These are phyloP conservation scores for Semnopithecus entellus DNA, from an alignment of 2,113 vertebrate species.

Conservation along the genomic window DNA sequence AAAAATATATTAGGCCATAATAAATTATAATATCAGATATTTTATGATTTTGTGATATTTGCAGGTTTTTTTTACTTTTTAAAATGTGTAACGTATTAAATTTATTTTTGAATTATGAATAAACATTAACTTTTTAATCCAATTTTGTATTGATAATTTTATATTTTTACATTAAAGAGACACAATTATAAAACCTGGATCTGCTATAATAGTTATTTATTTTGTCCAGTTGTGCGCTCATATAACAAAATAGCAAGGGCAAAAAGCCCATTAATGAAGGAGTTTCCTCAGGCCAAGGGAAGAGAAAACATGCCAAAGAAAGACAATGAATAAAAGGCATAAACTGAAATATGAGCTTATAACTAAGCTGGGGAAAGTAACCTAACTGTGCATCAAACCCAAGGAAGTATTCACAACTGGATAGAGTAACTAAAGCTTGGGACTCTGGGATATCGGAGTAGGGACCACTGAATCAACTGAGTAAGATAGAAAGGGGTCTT, in stretches of 20 bases:
- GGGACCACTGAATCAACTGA: not conserved
- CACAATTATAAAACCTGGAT: not conserved
- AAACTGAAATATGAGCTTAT: not conserved
- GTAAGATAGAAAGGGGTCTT: not conserved
- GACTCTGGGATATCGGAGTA: not conserved
- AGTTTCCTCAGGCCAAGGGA: not conserved
- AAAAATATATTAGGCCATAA: not conserved
- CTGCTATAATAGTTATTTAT: not conserved
- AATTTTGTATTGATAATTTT: constrained; percentile 6
- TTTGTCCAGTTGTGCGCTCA: not conserved
- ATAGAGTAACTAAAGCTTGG: not conserved
- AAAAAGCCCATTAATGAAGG: not conserved
- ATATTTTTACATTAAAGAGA: not conserved
- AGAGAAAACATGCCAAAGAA: not conserved
- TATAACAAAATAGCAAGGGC: not conserved
- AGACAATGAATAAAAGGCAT: not conserved
- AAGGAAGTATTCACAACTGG: not conserved
- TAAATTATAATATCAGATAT: not conserved
- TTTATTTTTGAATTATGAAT: not conserved
- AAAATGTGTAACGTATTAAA: not conserved
- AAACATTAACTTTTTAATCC: not conserved
- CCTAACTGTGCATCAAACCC: not conserved
- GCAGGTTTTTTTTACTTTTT: not conserved
- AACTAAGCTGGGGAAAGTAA: not conserved
- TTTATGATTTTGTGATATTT: not conserved